Conservation (phyloP, 1,140 invertebrate species). For the Aricia agestis region DNA sequence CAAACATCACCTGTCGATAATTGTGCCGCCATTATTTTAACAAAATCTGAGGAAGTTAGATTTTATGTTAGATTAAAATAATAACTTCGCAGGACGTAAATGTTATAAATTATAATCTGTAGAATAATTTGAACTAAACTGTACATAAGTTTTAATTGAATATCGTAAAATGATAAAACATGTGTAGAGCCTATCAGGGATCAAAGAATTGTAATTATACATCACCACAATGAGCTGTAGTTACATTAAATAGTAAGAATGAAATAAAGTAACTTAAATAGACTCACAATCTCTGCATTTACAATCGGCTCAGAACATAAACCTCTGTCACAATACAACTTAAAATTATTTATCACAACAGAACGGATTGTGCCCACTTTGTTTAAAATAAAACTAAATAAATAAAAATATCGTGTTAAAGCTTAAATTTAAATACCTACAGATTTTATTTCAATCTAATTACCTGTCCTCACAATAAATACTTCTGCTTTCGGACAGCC, state of each 20-base stretch:
- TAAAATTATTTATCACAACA: conserved; percentile 74
- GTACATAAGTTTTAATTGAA: too few relatives aligned
- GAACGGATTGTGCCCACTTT: conserved; percentile 51
- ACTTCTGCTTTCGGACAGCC: conserved; percentile 8
- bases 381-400: conserved; percentile 21
- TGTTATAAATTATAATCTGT: too few relatives aligned
- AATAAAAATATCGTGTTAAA: conserved; percentile 39
- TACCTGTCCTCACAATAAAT: conserved; percentile 24
- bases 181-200: too few relatives aligned
- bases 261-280: conserved; percentile 16
- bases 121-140: too few relatives aligned
- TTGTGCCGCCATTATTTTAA: conserved; percentile 1
- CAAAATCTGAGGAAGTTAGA: conserved; percentile 4
- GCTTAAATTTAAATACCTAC: conserved; percentile 36
- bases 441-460: conserved; percentile 17
- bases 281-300: conserved; percentile 35
- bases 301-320: conserved; percentile 23
- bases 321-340: conserved; percentile 42
- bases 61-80: conserved; percentile 1
- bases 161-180: too few relatives aligned
- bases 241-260: conserved; percentile 6
- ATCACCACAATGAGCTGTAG: not conserved
- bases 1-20: conserved; percentile 4
- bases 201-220: not conserved
- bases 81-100: not conserved